Conservation (phyloP, 2,113 vertebrate species). For the Condylura cristata region DNA sequence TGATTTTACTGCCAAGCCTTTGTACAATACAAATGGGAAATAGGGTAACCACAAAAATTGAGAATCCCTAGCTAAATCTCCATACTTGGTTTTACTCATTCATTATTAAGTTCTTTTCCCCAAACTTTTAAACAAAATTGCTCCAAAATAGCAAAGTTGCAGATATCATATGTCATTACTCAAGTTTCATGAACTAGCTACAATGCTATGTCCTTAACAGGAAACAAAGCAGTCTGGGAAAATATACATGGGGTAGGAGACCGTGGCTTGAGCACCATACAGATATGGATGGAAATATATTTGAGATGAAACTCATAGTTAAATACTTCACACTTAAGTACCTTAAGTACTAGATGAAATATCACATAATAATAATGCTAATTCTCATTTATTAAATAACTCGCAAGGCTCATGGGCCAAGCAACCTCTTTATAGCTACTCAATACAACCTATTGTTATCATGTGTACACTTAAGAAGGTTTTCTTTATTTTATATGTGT, state of each 20-base stretch:
- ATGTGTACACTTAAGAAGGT: neutral
- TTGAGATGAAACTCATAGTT: neutral
- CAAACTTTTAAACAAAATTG: neutral
- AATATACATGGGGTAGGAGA: neutral
- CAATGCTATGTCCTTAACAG: neutral
- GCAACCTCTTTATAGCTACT: neutral
- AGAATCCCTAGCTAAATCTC: neutral
- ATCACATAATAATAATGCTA: neutral
- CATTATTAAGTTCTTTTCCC: neutral
- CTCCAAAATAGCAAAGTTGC: neutral
- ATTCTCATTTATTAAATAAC: neutral
- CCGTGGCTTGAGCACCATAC: neutral
- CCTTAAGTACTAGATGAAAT: neutral
- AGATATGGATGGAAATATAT: neutral
- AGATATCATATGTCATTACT: neutral
- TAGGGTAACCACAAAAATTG: neutral
- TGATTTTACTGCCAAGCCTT: neutral
- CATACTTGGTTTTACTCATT: neutral
- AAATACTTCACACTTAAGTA: neutral
- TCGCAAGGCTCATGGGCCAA: neutral
- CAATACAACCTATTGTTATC: neutral
- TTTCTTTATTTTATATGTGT: too few species aligned
- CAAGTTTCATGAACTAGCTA: neutral
- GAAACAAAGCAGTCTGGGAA: neutral
- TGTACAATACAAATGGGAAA: neutral